Base-by-base conservation (phyloP, 2,888 invertebrate species). In the Pseudanteris insignis region DNA sequence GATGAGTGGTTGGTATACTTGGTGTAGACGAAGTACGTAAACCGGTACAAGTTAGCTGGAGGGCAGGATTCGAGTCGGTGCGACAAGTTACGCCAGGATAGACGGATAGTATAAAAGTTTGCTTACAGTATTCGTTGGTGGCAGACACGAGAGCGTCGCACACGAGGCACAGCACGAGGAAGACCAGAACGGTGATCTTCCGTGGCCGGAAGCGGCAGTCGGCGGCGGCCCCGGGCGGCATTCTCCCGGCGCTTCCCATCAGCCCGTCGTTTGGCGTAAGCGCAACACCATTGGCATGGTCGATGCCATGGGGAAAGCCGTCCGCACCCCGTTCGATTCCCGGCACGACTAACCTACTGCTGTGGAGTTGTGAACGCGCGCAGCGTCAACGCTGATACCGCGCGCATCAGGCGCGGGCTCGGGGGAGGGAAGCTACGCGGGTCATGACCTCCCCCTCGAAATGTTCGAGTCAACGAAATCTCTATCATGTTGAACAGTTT, bases 291-390 rank as follows among this genome's bases (percentile, higher is more conserved):
- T 64, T 63, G 14, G 10, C 47, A 26, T 24, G 11, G 21, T 18
- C n/a, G 7, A 14, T 24, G 51, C 32, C 51, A 37, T 37, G 62
- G 37, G 14, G 14, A 37, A 11, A 25, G 26, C 28, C 58, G 50
- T 63, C 66, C 66, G 65, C 57, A 55, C 51, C 62, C 66, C 55
- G 60, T 38, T 50, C 50, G 50, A 46, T 59, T 60, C 50, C 55
- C 63, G 54, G 37, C 54, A 50, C 63, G 54, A 63, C 63, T 63
- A 63, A 63, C 63, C 62, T 57, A 57, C 46, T 47, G 10, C 29
- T 30, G 29, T 10, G 34, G 25, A n/a, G n/a, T n/a, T n/a, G n/a
- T n/a, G n/a, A 21, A 25, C 58, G 53, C 58, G 58, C 58, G 48
- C 47, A 47, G 32, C 48, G 9, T 12, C 21, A 11, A 18, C 28